These are phyloP conservation scores for Nephila pilipes DNA, from an alignment of 1,140 invertebrate genomes.

Conservation along the genomic window DNA sequence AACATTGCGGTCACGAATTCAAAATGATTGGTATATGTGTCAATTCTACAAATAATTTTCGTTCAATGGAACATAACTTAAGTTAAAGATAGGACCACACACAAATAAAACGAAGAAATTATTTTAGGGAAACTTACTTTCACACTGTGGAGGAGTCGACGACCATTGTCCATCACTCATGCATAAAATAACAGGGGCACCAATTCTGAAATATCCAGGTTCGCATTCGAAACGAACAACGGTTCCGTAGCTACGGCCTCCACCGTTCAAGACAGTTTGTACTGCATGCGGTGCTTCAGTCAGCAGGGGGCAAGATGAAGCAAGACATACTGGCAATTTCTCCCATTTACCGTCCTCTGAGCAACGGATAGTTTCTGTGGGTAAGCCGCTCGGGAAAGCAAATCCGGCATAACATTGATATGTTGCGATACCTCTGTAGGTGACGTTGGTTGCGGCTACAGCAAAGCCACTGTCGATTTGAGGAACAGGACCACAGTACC, in stretches of 20 bases:
- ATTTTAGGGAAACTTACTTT: slow-evolving; percentile 84
- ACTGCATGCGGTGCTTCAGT: slow-evolving; percentile 93
- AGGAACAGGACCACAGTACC: slow-evolving; percentile 97
- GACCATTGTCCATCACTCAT: slow-evolving; percentile 99
- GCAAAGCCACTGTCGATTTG: slow-evolving; percentile 99
- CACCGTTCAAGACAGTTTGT: slow-evolving; percentile 93
- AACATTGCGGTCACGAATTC: no score
- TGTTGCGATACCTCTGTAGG: slow-evolving; percentile 94
- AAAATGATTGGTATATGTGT: no score
- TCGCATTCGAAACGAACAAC: slow-evolving; percentile 97
- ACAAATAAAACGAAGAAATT: neutral
- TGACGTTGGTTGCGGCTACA: slow-evolving; percentile 96
- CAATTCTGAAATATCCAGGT: slow-evolving; percentile 93
- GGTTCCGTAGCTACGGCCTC: slow-evolving; percentile 96
- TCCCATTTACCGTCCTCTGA: slow-evolving; percentile 94
- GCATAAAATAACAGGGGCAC: slow-evolving; percentile 94
- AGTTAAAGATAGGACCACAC: neutral
- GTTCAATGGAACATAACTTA: no score
- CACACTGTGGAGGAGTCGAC: slow-evolving; percentile 92
- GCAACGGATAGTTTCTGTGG: slow-evolving; percentile 94
- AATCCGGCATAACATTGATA: slow-evolving; percentile 99
- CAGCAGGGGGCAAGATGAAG: slow-evolving; percentile 95
- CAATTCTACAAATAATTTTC: no score
- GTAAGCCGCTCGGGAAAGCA: slow-evolving; percentile 92
- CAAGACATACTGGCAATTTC: slow-evolving; percentile 93